Evolutionary conservation across 2,797 vertebrate species (phyloP), one percentile per base, ranked within the genome.

Genomic region (Neopelma chrysocephalum): DNA sequence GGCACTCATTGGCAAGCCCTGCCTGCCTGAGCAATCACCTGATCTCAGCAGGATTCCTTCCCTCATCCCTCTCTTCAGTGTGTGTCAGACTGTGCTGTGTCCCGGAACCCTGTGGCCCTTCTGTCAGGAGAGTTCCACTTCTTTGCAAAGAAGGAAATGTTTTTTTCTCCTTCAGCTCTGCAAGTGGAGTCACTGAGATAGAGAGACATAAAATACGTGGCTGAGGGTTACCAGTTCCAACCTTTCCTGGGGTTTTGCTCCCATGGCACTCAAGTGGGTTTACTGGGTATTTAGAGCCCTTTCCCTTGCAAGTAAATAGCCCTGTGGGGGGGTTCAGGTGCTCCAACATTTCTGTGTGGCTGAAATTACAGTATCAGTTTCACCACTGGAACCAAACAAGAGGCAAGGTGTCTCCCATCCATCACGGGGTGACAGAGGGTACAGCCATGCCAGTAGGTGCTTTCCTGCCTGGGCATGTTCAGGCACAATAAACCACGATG

Each of bases 391-490:
- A 14, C 27, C 5, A 6, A 69, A 22, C 3, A 13, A 62, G 86
- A 79, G 58, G 83, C 54, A 62, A 76, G 16, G n/a, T 58, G 54
- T 60, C 22, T 54, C 47, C 22, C 70, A 94, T 96, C 77, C 77
- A 79, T 96, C 83, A 84, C 1, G 0, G 70, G 16, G 11, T 82
- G 80, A 78, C 76, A 91, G 61, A 48, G 4, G 48, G 73, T 53
- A 90, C 69, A 60, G 82, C 32, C 66, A 18, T 34, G 58, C 54
- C 81, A 70, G 40, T 27, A 82, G 77, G 66, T 58, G 42, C 54
- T 84, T 90, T 87, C 93, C 45, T 96, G 96, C 88, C 82, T 87
- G 70, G 83, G 32, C 96, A 82, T 73, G 94, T 66, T 85, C 60
- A 94, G 62, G 47, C 62, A 90, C 83, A 95, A 73, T 62, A 70